Base-by-base conservation (phyloP, 2,888 invertebrate genomes). In the Phoenoteleia sp. region DNA sequence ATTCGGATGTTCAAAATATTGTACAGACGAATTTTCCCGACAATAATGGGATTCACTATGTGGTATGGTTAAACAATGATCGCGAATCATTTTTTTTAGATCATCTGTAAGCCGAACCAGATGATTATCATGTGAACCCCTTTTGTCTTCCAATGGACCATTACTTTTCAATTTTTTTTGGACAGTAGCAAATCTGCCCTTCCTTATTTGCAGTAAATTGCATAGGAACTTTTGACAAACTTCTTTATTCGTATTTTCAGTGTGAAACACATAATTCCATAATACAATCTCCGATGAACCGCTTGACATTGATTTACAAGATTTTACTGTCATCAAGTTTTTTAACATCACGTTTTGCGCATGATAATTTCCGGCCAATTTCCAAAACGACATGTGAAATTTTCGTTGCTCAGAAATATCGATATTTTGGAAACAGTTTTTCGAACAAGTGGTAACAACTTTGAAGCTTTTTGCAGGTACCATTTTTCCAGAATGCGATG, bases 211-310 rank as follows among this genome's bases (percentile, higher is more conserved):
- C 7, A 81, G 54, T 19, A 76, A 17, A 54, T 67, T 67, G 23
- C 76, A 81, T 21, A 81, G 54, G 62, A 81, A 85, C 23, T 81
- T 23, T 49, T 77, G 77, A 47, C 84, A 85, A 77, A 85, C 84
- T 52, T 19, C 5, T 42, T 17, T 19, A 23, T 36, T 19, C 9
- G 1, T 17, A 15, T 36, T 66, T 66, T 3, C 15, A 25, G 54
- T 66, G 17, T 74, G 60, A 62, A 81, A 84, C n/a, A 23, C 11
- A 62, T 84, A 84, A 54, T 76, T 25, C 81, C 81, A 74, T 15
- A 11, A 25, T 1, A 23, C 25, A 58, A 54, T 39, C 9, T 42
- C 47, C 25, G n/a, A 56, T 62, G 27, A 23, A 25, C 25, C 54
- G n/a, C 25, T 62, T 76, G 21, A 60, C 47, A 2, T 6, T 13